These are phyloP conservation scores for Cyprinodon tularosa DNA, from an alignment of 2,113 vertebrate species.

Conservation along the genomic window DNA sequence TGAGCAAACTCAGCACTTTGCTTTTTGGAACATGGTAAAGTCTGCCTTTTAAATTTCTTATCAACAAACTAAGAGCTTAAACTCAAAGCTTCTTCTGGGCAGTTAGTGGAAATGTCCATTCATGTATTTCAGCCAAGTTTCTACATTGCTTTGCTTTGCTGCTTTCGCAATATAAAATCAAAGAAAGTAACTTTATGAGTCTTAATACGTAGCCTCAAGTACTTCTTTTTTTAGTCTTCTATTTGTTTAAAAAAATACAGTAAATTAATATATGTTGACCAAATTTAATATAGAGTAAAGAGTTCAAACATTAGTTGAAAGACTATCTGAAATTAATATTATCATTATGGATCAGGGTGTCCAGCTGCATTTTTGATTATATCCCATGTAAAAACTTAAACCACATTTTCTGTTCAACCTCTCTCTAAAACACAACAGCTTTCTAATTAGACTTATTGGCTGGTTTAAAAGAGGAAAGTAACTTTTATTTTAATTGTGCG, in stretches of 20 bases:
- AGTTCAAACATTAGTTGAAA: not conserved
- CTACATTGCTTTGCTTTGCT: constrained; percentile 1
- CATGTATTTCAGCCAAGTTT: constrained; percentile 6
- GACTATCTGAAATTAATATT: no score
- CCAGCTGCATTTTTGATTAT: not conserved
- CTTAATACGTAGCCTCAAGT: not conserved
- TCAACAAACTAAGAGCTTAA: constrained; percentile 9
- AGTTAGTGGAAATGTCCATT: constrained; percentile 5
- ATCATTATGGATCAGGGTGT: not conserved
- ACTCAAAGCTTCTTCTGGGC: not conserved
- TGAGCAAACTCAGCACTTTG: constrained; percentile 70
- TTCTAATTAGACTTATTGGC: not conserved
- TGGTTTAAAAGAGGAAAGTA: no score
- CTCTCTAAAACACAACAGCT: not conserved
- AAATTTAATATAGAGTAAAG: not conserved
- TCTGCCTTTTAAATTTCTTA: constrained; percentile 14
- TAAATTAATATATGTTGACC: not conserved
- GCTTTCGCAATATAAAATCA: not conserved
- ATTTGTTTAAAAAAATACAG: no score
- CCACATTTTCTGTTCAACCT: not conserved
- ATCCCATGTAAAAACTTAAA: not conserved
- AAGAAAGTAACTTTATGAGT: not conserved
- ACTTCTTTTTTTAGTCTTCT: no score
- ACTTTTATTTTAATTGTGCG: not conserved
- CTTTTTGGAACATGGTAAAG: not conserved